These are phyloP conservation scores for Muricea muricata DNA, from an alignment of 92 coral and sea anemone species.

Conservation along the genomic window DNA sequence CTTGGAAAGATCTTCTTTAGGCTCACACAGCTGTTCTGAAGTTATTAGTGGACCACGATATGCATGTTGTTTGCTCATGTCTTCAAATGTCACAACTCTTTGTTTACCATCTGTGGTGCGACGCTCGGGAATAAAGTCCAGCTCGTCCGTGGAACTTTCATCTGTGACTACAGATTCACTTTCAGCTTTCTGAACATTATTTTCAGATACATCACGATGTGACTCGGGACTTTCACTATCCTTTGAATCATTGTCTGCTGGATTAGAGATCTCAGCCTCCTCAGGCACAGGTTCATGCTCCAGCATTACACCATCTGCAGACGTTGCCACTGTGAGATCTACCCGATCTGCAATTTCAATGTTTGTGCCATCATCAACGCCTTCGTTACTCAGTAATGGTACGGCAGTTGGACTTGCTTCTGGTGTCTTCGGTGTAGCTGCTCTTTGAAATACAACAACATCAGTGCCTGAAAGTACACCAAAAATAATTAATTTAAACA, in stretches of 20 bases:
- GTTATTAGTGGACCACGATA: slow-evolving; percentile 88
- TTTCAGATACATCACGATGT: neutral
- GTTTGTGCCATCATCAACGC: neutral
- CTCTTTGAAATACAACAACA: slow-evolving; percentile 14
- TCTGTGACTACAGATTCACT: neutral
- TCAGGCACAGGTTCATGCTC: neutral
- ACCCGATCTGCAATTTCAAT: neutral
- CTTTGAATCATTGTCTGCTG: neutral
- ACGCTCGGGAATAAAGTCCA: neutral
- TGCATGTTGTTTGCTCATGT: slow-evolving; percentile 60
- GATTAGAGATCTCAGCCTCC: neutral
- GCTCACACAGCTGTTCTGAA: slow-evolving; percentile 75
- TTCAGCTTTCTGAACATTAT: slow-evolving; percentile 1
- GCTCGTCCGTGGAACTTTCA: slow-evolving; percentile 17
- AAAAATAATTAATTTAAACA: neutral
- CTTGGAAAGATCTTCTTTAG: slow-evolving; percentile 88
- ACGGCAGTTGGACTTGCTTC: neutral
- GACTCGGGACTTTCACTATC: neutral
- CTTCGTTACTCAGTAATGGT: neutral
- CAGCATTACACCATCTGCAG: neutral
- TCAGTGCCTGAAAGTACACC: neutral
- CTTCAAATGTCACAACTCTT: slow-evolving; percentile 78
- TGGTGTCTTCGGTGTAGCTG: slow-evolving; percentile 23
- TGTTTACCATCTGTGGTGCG: slow-evolving; percentile 52
- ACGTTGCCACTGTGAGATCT: neutral